These are phyloP conservation scores for Limnephilus lunatus DNA, from an alignment of 2,888 invertebrate genomes.

Conservation along the genomic window DNA sequence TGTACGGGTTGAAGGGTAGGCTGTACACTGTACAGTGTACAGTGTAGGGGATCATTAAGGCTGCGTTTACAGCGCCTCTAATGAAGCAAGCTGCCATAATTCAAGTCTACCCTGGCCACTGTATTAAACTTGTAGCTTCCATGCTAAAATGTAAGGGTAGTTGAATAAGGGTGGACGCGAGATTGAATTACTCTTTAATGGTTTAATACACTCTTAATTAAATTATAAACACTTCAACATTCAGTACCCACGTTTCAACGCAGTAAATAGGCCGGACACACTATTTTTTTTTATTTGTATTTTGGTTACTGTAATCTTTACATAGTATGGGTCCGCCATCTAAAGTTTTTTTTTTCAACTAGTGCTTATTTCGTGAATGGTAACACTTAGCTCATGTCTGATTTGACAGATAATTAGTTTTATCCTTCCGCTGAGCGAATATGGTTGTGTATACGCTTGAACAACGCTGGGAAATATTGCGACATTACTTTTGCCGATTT, in stretches of 20 bases:
- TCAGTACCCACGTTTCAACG: neutral
- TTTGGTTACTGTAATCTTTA: too few relatives aligned
- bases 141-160: neutral
- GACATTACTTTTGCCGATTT: too few relatives aligned
- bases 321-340: too few relatives aligned
- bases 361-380: too few relatives aligned
- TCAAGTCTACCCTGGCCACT: constrained; percentile 13
- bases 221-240: neutral
- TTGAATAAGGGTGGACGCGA: neutral
- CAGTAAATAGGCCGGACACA: neutral
- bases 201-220: neutral
- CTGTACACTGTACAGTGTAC: neutral
- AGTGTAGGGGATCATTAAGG: constrained; percentile 9
- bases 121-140: neutral
- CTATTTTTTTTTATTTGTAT: neutral
- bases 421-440: too few relatives aligned
- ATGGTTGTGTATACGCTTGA: too few relatives aligned
- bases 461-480: too few relatives aligned
- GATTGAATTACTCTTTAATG: neutral
- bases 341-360: too few relatives aligned
- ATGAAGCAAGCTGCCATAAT: constrained; percentile 28
- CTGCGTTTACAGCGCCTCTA: constrained; percentile 21
- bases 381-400: too few relatives aligned
- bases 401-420: too few relatives aligned
- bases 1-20: neutral